phyloP scores from a whole-genome alignment of 2,797 vertebrate species.

The Oceanodroma leucorhoa region DNA sequence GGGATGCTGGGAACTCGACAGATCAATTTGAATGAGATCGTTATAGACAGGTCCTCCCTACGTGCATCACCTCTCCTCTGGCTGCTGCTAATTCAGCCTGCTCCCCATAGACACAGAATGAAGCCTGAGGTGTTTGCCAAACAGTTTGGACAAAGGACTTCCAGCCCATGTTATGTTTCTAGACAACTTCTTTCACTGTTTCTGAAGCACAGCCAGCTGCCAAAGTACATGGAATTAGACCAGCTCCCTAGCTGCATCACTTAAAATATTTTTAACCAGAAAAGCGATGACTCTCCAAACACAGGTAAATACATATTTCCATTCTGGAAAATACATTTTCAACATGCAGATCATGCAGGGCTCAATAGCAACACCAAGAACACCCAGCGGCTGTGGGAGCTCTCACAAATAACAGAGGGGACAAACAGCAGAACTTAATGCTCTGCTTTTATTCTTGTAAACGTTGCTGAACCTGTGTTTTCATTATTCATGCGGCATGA shows the following conservation, averaged over 20 bases:
- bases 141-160: background rate
- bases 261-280: background rate
- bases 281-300: background rate
- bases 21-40: fast-evolving
- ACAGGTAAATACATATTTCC: background rate
- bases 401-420: background rate
- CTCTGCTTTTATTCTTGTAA: background rate
- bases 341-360: background rate
- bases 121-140: background rate
- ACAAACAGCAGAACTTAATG: background rate
- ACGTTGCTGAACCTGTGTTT: background rate
- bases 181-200: background rate
- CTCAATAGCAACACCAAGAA: background rate
- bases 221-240: background rate
- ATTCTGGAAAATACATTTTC: background rate
- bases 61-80: fast-evolving
- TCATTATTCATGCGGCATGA: background rate
- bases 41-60: background rate
- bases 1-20: fast-evolving
- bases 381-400: background rate
- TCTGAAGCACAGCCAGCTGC: background rate
- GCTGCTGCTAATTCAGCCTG: background rate
- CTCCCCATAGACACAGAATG: background rate
- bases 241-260: background rate
- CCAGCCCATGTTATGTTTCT: background rate